Percentiles rank a stretch among this genome's conserved stretches.
These are phyloP conservation scores for Spea bombifrons DNA, from an alignment of 2,113 vertebrate genomes.

Conservation along the genomic window DNA sequence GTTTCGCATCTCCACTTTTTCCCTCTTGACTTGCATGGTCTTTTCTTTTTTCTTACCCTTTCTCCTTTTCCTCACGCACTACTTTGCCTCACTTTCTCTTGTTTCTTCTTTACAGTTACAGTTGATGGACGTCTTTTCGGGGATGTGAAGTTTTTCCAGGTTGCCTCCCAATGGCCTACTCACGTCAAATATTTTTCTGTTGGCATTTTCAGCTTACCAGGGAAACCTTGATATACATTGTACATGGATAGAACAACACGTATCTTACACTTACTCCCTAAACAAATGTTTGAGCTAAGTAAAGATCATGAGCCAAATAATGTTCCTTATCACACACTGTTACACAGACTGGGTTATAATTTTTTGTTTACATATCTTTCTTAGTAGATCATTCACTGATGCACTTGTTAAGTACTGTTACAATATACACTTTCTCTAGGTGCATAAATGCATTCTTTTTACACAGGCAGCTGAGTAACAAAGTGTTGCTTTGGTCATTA, in stretches of 20 bases:
- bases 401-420: neutral
- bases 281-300: neutral
- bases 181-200: constrained; percentile 90
- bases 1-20: neutral
- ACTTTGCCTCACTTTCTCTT: neutral
- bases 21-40: neutral
- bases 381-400: neutral
- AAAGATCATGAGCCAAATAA: neutral
- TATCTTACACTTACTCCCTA: neutral
- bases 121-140: constrained; percentile 89
- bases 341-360: neutral
- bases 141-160: constrained; percentile 94
- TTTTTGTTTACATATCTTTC: neutral
- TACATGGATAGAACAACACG: neutral
- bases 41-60: neutral
- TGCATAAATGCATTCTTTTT: neutral
- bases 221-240: constrained; percentile 68
- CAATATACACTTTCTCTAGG: neutral
- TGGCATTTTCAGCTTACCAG: constrained; percentile 81
- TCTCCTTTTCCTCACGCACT: neutral
- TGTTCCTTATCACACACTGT: neutral
- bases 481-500: too few species aligned
- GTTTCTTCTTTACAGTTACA: constrained; percentile 68
- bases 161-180: constrained; percentile 90
- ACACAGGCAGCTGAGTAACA: neutral